Conservation (phyloP, 35 echinoderm and acorn worm species). For the Patiria miniata region DNA sequence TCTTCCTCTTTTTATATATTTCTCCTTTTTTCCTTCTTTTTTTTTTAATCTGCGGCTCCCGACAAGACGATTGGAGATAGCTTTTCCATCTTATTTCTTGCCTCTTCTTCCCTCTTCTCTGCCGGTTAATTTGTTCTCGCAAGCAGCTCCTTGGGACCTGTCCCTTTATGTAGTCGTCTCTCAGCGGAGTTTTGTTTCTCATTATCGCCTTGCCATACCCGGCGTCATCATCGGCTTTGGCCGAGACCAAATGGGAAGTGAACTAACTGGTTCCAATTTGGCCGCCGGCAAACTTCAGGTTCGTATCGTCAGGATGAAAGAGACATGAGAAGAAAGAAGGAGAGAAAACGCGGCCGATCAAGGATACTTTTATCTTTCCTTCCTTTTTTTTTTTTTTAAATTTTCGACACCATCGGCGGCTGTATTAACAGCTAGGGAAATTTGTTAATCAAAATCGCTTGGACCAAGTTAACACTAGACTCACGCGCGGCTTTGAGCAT, state of each 20-base stretch:
- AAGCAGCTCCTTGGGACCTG: background rate
- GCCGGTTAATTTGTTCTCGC: too few species aligned
- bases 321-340: background rate
- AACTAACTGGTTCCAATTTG: conserved; percentile 29
- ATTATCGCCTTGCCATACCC: background rate
- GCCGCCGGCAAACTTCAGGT: background rate
- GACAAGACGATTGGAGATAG: background rate
- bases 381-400: too few species aligned
- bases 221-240: background rate
- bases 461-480: too few species aligned
- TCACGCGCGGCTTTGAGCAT: too few species aligned
- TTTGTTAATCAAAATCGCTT: too few species aligned
- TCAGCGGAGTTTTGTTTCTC: background rate
- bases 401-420: too few species aligned
- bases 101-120: too few species aligned
- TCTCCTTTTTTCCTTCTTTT: background rate
- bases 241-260: conserved; percentile 1
- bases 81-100: too few species aligned
- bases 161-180: background rate
- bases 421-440: too few species aligned
- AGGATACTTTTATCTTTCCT: background rate
- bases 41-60: conserved; percentile 10
- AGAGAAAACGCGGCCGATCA: conserved; percentile 4
- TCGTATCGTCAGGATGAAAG: background rate
- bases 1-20: background rate